Evolutionary conservation across 2,888 invertebrate genomes (phyloP).

Genomic region (Dorcus hopei): DNA sequence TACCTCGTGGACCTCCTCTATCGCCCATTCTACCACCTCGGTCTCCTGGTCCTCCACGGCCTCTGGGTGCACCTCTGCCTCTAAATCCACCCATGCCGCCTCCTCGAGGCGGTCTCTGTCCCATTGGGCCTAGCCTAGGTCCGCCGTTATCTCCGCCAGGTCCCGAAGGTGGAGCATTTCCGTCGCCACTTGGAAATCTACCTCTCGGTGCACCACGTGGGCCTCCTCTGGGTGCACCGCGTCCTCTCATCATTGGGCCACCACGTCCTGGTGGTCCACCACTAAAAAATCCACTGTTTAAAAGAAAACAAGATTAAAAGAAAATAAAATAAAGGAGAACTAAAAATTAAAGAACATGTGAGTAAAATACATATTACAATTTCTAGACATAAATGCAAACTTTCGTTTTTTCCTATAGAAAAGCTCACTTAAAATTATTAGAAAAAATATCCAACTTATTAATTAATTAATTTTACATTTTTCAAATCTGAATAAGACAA

Average conservation of each 20-base stretch:
- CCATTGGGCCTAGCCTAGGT: constrained; percentile 13
- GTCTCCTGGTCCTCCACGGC: constrained; percentile 18
- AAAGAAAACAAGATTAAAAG: background rate
- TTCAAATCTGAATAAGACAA: too few species aligned
- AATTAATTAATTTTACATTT: background rate
- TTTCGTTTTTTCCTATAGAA: too few species aligned
- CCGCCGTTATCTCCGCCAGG: constrained; percentile 18
- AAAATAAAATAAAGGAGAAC: too few species aligned
- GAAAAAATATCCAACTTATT: too few species aligned
- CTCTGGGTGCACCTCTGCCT: constrained; percentile 17
- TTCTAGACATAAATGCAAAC: too few species aligned
- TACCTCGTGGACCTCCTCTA: constrained; percentile 16
- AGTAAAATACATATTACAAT: too few species aligned
- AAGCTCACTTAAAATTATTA: too few species aligned
- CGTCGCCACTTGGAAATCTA: constrained; percentile 13
- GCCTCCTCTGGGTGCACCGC: constrained; percentile 15
- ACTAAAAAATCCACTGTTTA: background rate
- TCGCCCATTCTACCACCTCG: constrained; percentile 17
- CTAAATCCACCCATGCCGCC: constrained; percentile 16
- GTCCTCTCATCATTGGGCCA: constrained; percentile 18
- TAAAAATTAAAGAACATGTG: too few species aligned
- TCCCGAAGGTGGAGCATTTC: constrained; percentile 10
- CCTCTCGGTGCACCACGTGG: constrained; percentile 13
- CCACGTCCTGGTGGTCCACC: constrained; percentile 17
- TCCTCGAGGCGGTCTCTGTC: constrained; percentile 15